phyloP scores from a whole-genome alignment of 2,113 vertebrate species.

The Thunnus thynnus region DNA sequence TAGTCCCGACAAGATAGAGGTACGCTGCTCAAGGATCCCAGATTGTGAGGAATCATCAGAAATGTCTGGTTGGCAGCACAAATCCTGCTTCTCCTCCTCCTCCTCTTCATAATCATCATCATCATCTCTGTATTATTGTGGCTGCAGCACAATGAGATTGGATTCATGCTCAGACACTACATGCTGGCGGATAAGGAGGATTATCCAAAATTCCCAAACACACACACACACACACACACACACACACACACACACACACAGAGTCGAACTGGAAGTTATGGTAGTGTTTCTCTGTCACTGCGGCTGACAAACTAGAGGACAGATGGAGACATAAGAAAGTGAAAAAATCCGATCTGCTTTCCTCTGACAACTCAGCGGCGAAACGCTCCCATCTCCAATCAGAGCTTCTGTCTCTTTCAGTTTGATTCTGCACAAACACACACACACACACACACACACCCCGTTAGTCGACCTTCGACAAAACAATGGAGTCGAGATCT shows the following conservation, averaged over 20 bases:
- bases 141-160: constrained; percentile 12
- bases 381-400: neutral
- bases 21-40: neutral
- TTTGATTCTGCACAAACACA: neutral
- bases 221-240: neutral
- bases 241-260: neutral
- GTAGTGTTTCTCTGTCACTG: neutral
- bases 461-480: neutral
- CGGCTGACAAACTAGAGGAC: neutral
- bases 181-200: constrained; percentile 35
- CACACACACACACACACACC: too few species aligned
- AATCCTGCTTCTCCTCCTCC: constrained; percentile 32
- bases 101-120: constrained; percentile 35
- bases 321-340: neutral
- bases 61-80: neutral
- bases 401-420: neutral
- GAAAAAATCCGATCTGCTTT: neutral
- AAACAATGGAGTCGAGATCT: neutral
- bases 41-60: neutral
- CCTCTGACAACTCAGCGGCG: neutral
- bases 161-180: constrained; percentile 32
- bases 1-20: neutral
- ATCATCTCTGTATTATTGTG: constrained; percentile 6
- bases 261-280: neutral
- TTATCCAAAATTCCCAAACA: constrained; percentile 43